phyloP scores from a whole-genome alignment of 1,140 invertebrate species.

The Bathynomus jamesi region DNA sequence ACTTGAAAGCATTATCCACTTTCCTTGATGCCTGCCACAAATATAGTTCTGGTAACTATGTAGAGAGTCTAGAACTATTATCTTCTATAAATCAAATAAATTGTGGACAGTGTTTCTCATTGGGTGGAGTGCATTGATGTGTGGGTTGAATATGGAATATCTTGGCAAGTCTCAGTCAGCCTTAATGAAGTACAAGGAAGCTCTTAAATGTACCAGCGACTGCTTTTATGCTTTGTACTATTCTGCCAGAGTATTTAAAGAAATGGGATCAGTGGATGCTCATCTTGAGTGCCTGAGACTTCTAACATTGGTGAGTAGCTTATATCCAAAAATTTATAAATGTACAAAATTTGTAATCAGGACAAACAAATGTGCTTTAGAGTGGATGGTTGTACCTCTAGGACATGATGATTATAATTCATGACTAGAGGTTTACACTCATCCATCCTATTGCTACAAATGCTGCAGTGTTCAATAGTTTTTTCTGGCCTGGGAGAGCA shows the following conservation, averaged over 20 bases:
- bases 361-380: background rate
- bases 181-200: background rate
- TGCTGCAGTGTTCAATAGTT: too few relatives aligned
- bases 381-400: conserved; percentile 16
- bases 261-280: background rate
- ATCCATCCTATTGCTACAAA: conserved; percentile 1
- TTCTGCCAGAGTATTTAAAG: background rate
- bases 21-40: background rate
- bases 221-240: background rate
- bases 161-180: background rate
- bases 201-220: background rate
- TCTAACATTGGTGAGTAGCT: background rate
- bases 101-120: background rate
- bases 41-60: background rate
- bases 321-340: background rate
- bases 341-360: background rate
- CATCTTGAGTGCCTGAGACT: background rate
- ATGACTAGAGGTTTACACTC: conserved; percentile 22
- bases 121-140: background rate
- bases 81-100: background rate
- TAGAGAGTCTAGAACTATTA: background rate
- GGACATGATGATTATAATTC: conserved; percentile 8
- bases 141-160: background rate
- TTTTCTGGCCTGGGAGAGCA: too few relatives aligned
- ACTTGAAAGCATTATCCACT: background rate